Percentiles rank a stretch among this genome's conserved stretches.
Evolutionary conservation across 2,797 vertebrate species (phyloP).

Genomic region (Aldrovandia affinis): DNA sequence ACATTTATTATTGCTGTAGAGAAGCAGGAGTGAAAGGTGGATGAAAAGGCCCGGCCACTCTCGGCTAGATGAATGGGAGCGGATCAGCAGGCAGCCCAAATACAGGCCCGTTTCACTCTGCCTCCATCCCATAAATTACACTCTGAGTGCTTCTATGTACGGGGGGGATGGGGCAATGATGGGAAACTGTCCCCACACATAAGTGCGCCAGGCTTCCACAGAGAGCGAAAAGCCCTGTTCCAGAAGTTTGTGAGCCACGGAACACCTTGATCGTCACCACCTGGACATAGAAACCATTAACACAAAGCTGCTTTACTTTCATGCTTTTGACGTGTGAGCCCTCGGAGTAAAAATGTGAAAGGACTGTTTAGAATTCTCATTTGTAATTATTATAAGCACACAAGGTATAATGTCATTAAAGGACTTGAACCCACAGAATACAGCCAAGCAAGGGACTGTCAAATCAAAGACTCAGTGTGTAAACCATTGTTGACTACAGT

Average conservation of each 20-base stretch:
- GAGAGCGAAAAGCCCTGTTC: slow-evolving; percentile 11
- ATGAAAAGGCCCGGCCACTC: slow-evolving; percentile 24
- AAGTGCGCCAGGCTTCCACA: slow-evolving; percentile 26
- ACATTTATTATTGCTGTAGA: slow-evolving; percentile 28
- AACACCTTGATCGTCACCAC: slow-evolving; percentile 6
- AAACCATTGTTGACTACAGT: not conserved
- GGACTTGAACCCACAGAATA: not conserved
- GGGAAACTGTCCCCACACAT: slow-evolving; percentile 14
- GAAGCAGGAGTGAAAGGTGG: slow-evolving; percentile 2
- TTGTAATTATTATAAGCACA: not conserved
- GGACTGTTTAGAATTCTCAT: not conserved
- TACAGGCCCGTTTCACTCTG: slow-evolving; percentile 25
- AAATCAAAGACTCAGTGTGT: not conserved
- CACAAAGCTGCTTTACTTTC: not conserved
- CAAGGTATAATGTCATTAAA: not conserved
- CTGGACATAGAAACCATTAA: not conserved
- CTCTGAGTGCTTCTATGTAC: slow-evolving; percentile 2
- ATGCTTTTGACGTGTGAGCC: not conserved
- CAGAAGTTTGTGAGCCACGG: not conserved
- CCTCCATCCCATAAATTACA: slow-evolving; percentile 34
- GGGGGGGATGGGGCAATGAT: slow-evolving; percentile 12
- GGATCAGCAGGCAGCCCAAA: slow-evolving; percentile 32
- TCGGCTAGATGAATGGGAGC: slow-evolving; percentile 15
- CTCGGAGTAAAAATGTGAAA: not conserved
- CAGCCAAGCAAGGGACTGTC: not conserved